A percentile compares a stretch with the other conserved stretches of the same genome.
Evolutionary conservation across 2,797 vertebrate genomes (phyloP).

Genomic region (Myotis pilosus): DNA sequence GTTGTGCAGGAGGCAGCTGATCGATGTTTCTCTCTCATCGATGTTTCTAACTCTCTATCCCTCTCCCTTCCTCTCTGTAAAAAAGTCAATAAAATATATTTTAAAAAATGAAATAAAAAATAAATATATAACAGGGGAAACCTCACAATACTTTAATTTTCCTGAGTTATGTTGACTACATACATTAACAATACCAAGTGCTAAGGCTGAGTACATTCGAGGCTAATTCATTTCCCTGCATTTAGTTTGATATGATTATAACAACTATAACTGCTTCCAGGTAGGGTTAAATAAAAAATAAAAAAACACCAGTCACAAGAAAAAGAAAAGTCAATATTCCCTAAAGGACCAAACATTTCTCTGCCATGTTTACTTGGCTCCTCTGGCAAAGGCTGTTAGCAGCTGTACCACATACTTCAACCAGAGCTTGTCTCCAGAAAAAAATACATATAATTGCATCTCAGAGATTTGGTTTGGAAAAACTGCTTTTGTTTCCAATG

Average conservation of each 20-base stretch:
- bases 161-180: background rate
- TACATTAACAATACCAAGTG: background rate
- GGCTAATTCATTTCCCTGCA: conserved; percentile 26
- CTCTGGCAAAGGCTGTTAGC: conserved; percentile 51
- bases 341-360: conserved; percentile 70
- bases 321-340: conserved; percentile 66
- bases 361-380: conserved; percentile 59
- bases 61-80: no score
- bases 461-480: conserved; percentile 71
- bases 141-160: background rate
- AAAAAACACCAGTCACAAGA: conserved; percentile 7
- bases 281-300: background rate
- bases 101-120: no score
- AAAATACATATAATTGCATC: conserved; percentile 58
- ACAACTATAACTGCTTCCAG: conserved; percentile 44
- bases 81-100: no score
- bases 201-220: conserved; percentile 14
- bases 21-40: no score
- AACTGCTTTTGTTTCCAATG: conserved; percentile 63
- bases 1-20: no score
- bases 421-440: conserved; percentile 59
- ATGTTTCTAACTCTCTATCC: no score
- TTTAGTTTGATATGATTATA: conserved; percentile 60
- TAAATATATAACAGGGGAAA: background rate
- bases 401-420: conserved; percentile 63